Percentiles rank a stretch among this genome's conserved stretches.
These are phyloP conservation scores for Uropsilus gracilis DNA, from an alignment of 2,113 vertebrate genomes.

Conservation along the genomic window DNA sequence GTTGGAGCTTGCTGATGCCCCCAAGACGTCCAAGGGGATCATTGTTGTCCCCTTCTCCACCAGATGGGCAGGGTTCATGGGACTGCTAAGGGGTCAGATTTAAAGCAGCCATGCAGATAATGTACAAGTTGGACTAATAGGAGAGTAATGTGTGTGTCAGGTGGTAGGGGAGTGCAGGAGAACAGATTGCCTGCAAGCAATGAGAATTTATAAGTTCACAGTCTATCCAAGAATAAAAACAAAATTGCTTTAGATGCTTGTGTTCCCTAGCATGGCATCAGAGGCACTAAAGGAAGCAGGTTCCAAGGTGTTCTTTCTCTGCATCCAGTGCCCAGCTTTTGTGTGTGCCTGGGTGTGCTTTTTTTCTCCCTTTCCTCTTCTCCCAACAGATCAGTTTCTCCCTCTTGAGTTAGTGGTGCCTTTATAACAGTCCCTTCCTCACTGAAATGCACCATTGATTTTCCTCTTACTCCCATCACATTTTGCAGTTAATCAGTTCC, in stretches of 20 bases:
- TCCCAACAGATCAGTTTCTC: neutral
- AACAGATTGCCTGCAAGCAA: neutral
- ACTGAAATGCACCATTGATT: neutral
- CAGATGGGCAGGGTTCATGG: neutral
- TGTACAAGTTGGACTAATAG: no score
- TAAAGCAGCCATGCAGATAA: neutral
- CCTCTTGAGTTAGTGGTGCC: neutral
- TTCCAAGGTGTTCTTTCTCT: neutral
- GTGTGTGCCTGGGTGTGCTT: neutral
- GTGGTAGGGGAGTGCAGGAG: no score
- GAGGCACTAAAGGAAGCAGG: neutral
- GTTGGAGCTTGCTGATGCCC: neutral
- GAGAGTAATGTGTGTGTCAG: no score
- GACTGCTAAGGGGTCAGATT: neutral
- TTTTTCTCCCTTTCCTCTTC: neutral
- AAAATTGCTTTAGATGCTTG: neutral
- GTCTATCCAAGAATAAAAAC: neutral
- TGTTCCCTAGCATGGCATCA: neutral
- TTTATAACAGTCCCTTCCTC: neutral
- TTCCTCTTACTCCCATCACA: neutral
- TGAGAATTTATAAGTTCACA: neutral
- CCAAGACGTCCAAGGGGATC: neutral
- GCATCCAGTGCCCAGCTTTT: neutral
- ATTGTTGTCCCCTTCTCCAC: neutral
- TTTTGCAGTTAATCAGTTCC: conserved; percentile 39